Percentiles rank a stretch among this genome's conserved stretches.
These are phyloP conservation scores for Achroia grisella DNA, from an alignment of 1,140 invertebrate species.

Conservation along the genomic window DNA sequence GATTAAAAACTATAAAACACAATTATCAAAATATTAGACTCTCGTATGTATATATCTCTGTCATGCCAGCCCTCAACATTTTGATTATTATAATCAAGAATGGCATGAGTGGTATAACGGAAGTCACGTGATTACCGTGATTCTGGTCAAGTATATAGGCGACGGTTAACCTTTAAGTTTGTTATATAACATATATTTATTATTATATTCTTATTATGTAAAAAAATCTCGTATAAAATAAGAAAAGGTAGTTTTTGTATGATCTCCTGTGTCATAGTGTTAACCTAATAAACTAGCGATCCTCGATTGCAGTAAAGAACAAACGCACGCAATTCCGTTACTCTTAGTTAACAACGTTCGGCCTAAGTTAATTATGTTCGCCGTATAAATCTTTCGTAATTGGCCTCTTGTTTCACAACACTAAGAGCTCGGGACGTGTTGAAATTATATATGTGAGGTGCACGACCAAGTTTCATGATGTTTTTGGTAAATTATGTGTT, in stretches of 20 bases:
- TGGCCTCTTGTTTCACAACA: constrained; percentile 70
- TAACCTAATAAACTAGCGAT: too few relatives aligned
- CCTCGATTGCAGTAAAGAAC: too few relatives aligned
- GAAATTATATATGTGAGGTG: constrained; percentile 69
- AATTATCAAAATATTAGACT: too few relatives aligned
- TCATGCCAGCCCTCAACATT: too few relatives aligned
- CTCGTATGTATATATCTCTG: too few relatives aligned
- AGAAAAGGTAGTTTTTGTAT: too few relatives aligned
- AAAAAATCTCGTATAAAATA: background rate
- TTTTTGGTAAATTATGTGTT: constrained; percentile 27
- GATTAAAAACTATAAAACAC: too few relatives aligned
- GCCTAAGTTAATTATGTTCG: constrained; percentile 71
- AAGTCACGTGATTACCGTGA: too few relatives aligned
- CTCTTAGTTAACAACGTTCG: constrained; percentile 65
- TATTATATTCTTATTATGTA: background rate
- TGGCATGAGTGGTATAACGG: too few relatives aligned
- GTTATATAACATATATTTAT: background rate
- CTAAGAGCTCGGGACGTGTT: constrained; percentile 66
- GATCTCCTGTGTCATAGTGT: too few relatives aligned
- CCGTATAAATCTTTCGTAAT: constrained; percentile 72
- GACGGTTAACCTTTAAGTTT: background rate
- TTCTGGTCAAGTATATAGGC: too few relatives aligned
- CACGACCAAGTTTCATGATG: constrained; percentile 52
- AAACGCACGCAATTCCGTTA: constrained; percentile 36
- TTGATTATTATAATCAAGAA: too few relatives aligned